Evolutionary conservation across 2,113 vertebrate species (phyloP), one percentile per base, ranked within the genome.

Genomic region (Dunckerocampus dactyliophorus): DNA sequence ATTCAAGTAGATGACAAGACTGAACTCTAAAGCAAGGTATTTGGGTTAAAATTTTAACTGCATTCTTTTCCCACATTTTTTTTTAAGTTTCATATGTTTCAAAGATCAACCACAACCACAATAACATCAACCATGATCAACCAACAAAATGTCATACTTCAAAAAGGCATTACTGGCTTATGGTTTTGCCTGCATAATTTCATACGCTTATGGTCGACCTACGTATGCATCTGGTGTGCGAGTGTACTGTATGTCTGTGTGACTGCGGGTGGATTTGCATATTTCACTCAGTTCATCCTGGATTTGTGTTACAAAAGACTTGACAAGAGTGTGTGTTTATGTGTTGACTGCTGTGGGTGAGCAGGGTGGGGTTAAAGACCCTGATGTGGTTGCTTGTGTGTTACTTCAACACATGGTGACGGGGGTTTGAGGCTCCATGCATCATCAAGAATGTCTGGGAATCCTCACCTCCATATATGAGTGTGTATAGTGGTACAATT

Each of bases 31-130:
- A 69, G 55, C 12, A 39, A 19, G 37, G 66, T 55, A 75, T 71
- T 61, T 63, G 1, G 39, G 57, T 60, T 75, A 52, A 46, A 70
- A 82, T 75, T 73, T 43, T 69, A 47, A 51, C 48, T 59, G 47
- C 66, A 82, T 86, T 80, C 71, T 82, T 76, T 85, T 84, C 82
- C 77, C 82, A 85, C 55, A 17, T 74, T 67, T 72, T 67, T 72
- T 76, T 76, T 56, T 72, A 62, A 72, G 74, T 71, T 76, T 65
- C 65, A 47, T 51, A 62, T 64, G 62, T 65, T 76, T 81, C 75
- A n/a, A 47, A 77, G 69, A 80, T 62, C 57, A 76, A 79, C 74
- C 56, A 19, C 75, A 67, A 75, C 85, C 87, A 77, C 82, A 74
- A 57, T 45, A 63, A 83, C 60, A 87, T 84, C 73, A 67, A 85